phyloP scores from a whole-genome alignment of 2,113 vertebrate genomes.

The Microtus ochrogaster region DNA sequence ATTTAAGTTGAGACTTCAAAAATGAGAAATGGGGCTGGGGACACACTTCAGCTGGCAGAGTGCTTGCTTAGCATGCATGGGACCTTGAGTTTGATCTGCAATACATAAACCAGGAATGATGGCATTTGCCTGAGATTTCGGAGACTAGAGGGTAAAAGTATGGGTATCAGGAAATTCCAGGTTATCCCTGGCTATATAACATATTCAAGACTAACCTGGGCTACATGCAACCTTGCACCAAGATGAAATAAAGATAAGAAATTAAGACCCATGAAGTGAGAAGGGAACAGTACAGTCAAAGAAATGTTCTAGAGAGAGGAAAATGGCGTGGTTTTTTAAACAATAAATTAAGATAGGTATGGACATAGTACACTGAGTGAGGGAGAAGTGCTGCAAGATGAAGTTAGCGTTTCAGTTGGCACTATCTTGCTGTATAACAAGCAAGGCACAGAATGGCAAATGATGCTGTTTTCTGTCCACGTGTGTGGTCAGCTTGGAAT shows the following conservation, averaged over 20 bases:
- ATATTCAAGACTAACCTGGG: not conserved
- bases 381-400: not conserved
- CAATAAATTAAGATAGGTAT: not conserved
- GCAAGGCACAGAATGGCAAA: too few relatives aligned
- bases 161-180: not conserved
- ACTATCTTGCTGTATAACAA: rapidly evolving
- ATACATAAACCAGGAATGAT: not conserved
- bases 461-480: not conserved
- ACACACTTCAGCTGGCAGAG: not conserved
- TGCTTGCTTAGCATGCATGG: not conserved
- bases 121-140: not conserved
- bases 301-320: not conserved
- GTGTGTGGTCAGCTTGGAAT: not conserved
- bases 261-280: not conserved
- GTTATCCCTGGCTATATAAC: not conserved
- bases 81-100: not conserved
- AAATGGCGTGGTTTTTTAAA: not conserved
- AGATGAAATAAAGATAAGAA: not conserved
- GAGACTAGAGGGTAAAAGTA: too few relatives aligned
- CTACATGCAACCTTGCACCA: not conserved
- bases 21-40: not conserved
- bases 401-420: not conserved
- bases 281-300: not conserved
- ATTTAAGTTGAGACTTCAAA: not conserved
- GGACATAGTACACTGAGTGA: rapidly evolving